Evolutionary conservation across 2,888 invertebrate species (phyloP), one percentile per base, ranked within the genome.

Genomic region (Drosophila buzzatii): DNA sequence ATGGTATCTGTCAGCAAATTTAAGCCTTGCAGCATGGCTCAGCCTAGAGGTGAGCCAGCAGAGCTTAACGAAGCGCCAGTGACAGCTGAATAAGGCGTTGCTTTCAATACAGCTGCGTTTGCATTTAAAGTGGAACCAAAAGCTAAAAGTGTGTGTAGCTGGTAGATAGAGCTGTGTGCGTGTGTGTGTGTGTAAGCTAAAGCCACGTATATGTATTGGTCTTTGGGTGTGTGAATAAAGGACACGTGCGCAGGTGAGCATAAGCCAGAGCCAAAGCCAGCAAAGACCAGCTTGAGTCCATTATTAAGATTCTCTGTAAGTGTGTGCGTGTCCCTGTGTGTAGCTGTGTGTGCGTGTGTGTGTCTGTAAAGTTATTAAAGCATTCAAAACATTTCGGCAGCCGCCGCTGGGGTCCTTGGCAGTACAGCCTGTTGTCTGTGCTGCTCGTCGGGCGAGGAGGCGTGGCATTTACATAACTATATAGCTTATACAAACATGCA

Each of bases 311-410:
- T 42, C 5, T 14, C 14, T n/a, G 14, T 51, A 64, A 57, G 42
- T 37, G 49, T 47, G 64, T 64, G 60, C 58, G 66, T 61, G 20
- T 20, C 20, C 14, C 35, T 18, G 20, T 9, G 12, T 6, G 9
- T 9, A 4, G 39, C 14, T 27, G 52, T 47, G 27, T 47, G 64
- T 35, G 42, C 44, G 64, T 72, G 69, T 74, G 78, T 64, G 72
- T 68, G 76, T 73, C 76, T 79, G 82, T 70, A 76, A 89, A 89
- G 87, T 89, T 84, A 89, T 84, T 84, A 89, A 89, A 84, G 85
- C 85, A 84, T 89, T 84, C 79, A 89, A 84, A 84, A 68, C 81
- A 72, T 83, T 81, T 76, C 66, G 41, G 42, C 61, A 47, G 49
- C 62, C 65, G 61, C n/a, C 58, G 58, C 33, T 1, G 10, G 39